Evolutionary conservation across 2,113 vertebrate species (phyloP).

Genomic region (Gyps fulvus): DNA sequence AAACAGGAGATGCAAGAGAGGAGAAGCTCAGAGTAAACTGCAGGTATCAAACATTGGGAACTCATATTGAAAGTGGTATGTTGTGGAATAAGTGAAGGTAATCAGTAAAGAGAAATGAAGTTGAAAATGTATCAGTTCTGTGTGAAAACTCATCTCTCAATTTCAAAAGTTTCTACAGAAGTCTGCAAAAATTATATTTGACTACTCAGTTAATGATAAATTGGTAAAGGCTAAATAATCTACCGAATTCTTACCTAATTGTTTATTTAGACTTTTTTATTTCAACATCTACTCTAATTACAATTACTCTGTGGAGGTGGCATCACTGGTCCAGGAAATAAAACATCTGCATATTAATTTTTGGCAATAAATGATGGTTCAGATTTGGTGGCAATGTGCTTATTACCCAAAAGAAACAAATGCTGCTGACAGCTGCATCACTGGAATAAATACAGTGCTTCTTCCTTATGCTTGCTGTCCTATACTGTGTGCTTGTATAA

Average conservation of each 20-base stretch:
- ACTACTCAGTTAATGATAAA: neutral
- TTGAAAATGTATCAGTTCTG: neutral
- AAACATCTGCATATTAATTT: neutral
- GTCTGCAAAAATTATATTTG: neutral
- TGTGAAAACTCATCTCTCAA: neutral
- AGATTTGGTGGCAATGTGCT: neutral
- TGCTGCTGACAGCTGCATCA: neutral
- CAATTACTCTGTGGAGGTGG: neutral
- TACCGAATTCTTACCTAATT: neutral
- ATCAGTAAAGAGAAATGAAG: neutral
- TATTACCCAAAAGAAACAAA: neutral
- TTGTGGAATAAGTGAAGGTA: neutral
- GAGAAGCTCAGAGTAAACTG: conserved; percentile 70
- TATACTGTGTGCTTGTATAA: neutral
- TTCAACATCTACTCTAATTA: too few relatives aligned
- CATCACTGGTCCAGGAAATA: neutral
- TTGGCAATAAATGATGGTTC: neutral
- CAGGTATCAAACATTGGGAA: neutral
- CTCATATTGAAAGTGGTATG: neutral
- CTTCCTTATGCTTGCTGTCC: neutral
- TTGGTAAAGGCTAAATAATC: neutral
- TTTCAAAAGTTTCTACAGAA: neutral
- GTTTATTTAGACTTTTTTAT: neutral
- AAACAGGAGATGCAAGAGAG: conserved; percentile 52
- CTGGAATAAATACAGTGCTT: neutral